Conservation (phyloP, 2,113 vertebrate genomes). For the Rutilus rutilus region DNA sequence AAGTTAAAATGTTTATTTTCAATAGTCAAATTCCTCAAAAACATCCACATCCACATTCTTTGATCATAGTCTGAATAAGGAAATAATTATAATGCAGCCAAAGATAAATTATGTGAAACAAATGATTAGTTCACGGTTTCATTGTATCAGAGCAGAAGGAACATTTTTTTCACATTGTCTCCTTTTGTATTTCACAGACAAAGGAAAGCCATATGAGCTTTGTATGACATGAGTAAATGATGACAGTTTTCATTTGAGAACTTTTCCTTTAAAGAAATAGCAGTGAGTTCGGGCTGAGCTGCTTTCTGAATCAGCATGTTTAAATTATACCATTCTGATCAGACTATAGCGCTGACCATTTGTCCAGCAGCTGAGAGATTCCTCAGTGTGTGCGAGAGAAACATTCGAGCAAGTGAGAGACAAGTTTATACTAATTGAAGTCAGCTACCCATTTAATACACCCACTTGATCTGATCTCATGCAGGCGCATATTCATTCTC, state of each 20-base stretch:
- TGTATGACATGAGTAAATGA: neutral
- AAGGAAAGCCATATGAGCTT: neutral
- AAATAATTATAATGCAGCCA: neutral
- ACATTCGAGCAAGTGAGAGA: neutral
- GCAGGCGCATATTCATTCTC: neutral
- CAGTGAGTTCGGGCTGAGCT: neutral
- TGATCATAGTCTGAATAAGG: neutral
- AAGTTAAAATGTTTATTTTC: neutral
- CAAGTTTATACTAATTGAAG: neutral
- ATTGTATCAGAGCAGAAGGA: neutral
- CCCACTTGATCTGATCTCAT: neutral
- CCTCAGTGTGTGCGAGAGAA: neutral
- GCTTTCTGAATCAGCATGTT: constrained; percentile 11
- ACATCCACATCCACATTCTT: neutral
- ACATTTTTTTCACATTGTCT: neutral
- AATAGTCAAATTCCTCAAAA: neutral
- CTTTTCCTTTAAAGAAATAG: neutral
- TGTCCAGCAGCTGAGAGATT: constrained; percentile 15
- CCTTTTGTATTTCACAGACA: neutral
- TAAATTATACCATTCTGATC: constrained; percentile 23
- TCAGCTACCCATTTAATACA: neutral
- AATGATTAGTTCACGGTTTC: neutral
- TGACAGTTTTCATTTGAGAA: neutral
- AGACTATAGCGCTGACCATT: neutral
- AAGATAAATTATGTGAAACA: neutral